These are phyloP conservation scores for Heteromurus nitidus DNA, from an alignment of 2,888 invertebrate species.

Conservation along the genomic window DNA sequence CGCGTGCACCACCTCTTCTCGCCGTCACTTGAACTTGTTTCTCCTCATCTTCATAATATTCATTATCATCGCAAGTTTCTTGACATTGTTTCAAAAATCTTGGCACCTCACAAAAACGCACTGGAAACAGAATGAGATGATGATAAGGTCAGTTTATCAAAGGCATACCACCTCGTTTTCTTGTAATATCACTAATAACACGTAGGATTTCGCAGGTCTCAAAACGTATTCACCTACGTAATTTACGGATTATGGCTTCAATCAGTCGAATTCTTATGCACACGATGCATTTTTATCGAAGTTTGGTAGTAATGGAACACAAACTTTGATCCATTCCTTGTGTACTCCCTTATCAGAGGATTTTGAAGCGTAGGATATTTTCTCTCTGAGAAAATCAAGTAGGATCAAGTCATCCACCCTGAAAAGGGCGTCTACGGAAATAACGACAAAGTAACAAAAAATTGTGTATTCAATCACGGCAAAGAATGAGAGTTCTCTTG, in stretches of 20 bases:
- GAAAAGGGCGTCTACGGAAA: constrained; percentile 67
- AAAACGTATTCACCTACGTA: neutral
- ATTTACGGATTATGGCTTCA: neutral
- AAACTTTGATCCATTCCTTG: neutral
- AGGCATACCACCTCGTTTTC: neutral
- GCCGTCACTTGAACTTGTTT: constrained; percentile 38
- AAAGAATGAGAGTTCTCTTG: neutral
- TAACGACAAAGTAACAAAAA: constrained; percentile 1
- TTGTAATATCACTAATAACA: neutral
- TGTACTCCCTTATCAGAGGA: neutral
- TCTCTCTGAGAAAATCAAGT: neutral
- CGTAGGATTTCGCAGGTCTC: neutral
- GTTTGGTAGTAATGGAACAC: neutral
- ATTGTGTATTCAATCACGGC: neutral
- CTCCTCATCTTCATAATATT: constrained; percentile 26
- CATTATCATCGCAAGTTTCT: constrained; percentile 24
- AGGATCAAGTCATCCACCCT: constrained; percentile 69
- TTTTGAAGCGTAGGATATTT: neutral
- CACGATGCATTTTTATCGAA: too few relatives aligned
- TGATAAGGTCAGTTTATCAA: constrained; percentile 10
- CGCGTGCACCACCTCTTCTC: constrained; percentile 33
- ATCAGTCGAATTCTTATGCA: neutral
- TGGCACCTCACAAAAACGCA: neutral
- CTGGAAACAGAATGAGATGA: constrained; percentile 23
- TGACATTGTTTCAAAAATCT: constrained; percentile 12